A percentile compares a stretch with the other conserved stretches of the same genome.
These are phyloP conservation scores for Drosophila crucigera DNA, from an alignment of 2,888 invertebrate species.

Conservation along the genomic window DNA sequence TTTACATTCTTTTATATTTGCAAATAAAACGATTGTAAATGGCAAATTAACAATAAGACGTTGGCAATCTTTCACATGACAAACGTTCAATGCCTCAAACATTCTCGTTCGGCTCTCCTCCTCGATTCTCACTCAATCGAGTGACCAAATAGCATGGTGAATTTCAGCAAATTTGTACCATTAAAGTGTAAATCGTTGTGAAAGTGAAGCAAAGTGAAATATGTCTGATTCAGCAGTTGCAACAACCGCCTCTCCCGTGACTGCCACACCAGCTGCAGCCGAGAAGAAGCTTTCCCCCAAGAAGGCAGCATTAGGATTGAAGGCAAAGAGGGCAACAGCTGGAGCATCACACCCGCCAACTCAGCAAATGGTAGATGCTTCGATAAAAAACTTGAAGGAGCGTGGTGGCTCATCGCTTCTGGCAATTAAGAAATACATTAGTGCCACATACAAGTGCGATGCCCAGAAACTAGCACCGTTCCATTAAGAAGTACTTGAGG, in stretches of 20 bases:
- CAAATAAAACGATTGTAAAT: background rate
- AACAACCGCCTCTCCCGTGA: constrained; percentile 47
- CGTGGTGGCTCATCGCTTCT: constrained; percentile 59
- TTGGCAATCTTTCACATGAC: constrained; percentile 9
- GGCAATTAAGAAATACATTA: constrained; percentile 61
- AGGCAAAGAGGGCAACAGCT: constrained; percentile 31
- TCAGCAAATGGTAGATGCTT: constrained; percentile 58
- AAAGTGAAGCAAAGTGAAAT: constrained; percentile 28
- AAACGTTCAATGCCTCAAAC: constrained; percentile 13
- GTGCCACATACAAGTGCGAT: constrained; percentile 59
- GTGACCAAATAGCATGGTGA: constrained; percentile 2
- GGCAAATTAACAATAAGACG: constrained; percentile 4
- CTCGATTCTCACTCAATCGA: constrained; percentile 40
- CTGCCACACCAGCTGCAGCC: constrained; percentile 28
- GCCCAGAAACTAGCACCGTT: constrained; percentile 84
- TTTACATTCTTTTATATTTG: background rate
- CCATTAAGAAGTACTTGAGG: constrained; percentile 87
- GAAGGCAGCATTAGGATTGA: constrained; percentile 24
- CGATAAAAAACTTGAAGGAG: constrained; percentile 53
- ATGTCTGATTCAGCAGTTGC: constrained; percentile 52
- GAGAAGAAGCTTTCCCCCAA: constrained; percentile 45
- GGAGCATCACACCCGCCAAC: constrained; percentile 50
- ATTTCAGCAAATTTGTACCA: background rate
- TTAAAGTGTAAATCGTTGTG: constrained; percentile 9
- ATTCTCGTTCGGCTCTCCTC: constrained; percentile 23